Evolutionary conservation across 2,888 invertebrate genomes (phyloP).

Genomic region (Latrodectus elegans): DNA sequence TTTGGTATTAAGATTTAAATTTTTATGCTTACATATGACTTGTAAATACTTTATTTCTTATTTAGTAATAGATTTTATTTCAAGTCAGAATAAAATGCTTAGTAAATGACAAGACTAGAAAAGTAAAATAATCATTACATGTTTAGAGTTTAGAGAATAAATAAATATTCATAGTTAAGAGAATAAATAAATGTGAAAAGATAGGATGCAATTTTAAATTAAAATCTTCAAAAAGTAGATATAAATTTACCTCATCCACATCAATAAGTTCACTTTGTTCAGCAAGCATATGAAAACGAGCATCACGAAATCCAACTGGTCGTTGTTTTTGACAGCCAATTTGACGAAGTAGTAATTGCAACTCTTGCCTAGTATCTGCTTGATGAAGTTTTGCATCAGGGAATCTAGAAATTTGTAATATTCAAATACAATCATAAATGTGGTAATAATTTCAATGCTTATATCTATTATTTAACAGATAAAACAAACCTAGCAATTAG

Average conservation of each 20-base stretch:
- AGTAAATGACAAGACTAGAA: no score
- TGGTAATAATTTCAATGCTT: not conserved
- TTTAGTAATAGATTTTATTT: no score
- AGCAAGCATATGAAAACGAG: slow-evolving; percentile 87
- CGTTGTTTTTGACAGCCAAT: slow-evolving; percentile 89
- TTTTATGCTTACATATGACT: no score
- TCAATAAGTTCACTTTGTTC: slow-evolving; percentile 83
- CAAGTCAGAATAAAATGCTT: no score
- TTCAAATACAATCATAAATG: not conserved
- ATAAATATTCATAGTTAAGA: no score
- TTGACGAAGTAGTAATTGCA: slow-evolving; percentile 83
- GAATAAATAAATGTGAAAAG: no score
- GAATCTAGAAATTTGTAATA: slow-evolving; percentile 73
- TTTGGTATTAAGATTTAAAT: no score
- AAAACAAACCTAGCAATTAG: not conserved
- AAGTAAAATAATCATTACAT: no score
- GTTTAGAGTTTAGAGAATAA: no score
- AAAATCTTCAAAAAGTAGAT: not conserved
- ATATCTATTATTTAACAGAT: not conserved
- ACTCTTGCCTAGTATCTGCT: slow-evolving; percentile 81
- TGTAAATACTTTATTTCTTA: no score
- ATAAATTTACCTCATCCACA: slow-evolving; percentile 29
- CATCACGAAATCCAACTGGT: slow-evolving; percentile 83
- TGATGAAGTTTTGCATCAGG: slow-evolving; percentile 88
- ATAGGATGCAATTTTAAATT: no score